These are phyloP conservation scores for Mirza zaza DNA, from an alignment of 2,113 vertebrate genomes.

Conservation along the genomic window DNA sequence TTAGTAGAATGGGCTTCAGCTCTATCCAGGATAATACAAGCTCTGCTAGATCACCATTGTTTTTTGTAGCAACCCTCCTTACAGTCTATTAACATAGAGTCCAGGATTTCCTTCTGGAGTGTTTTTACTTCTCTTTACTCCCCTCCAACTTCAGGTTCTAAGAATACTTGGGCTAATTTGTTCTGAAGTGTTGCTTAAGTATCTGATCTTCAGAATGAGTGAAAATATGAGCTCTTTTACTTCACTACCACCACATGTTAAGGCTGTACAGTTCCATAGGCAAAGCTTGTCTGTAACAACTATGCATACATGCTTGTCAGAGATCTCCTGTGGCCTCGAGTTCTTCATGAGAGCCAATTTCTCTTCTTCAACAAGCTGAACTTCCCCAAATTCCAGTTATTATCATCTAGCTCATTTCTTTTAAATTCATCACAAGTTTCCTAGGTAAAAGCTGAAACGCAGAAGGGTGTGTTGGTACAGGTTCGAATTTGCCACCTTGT, in stretches of 20 bases:
- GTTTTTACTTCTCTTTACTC: neutral
- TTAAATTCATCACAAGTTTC: neutral
- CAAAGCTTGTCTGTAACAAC: neutral
- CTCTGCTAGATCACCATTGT: too few species aligned
- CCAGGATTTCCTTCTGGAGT: neutral
- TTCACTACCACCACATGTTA: neutral
- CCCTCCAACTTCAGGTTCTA: neutral
- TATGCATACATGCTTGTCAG: neutral
- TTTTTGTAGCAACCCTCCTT: neutral
- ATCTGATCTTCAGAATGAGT: neutral
- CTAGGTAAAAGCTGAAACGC: neutral
- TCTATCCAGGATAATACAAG: too few species aligned
- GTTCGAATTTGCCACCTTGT: neutral
- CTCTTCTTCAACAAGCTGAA: neutral
- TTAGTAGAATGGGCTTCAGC: too few species aligned
- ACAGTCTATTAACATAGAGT: neutral
- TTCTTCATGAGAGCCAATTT: accelerated
- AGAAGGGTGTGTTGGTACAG: neutral
- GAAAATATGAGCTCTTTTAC: neutral
- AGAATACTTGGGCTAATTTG: neutral
- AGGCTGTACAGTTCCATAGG: neutral
- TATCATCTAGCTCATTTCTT: neutral
- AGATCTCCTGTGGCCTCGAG: accelerated
- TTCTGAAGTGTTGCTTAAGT: neutral
- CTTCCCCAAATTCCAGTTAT: neutral